These are phyloP conservation scores for Strix aluco DNA, from an alignment of 2,113 vertebrate species.

Conservation along the genomic window DNA sequence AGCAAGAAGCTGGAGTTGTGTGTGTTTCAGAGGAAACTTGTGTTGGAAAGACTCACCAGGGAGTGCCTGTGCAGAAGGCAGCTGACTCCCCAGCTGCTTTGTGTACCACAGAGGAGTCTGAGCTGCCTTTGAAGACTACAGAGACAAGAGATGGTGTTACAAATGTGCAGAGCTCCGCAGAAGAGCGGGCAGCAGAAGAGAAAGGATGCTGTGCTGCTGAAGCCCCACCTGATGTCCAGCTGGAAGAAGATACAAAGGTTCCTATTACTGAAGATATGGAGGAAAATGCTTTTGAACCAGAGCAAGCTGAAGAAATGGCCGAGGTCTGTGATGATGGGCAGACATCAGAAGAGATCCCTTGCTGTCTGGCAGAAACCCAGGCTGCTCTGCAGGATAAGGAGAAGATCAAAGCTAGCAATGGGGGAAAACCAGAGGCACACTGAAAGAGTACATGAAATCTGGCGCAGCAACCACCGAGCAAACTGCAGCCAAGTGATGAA, in stretches of 20 bases:
- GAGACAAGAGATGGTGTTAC: not conserved
- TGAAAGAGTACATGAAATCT: not conserved
- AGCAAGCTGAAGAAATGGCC: not conserved
- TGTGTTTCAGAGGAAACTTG: not conserved
- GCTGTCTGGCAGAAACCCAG: not conserved
- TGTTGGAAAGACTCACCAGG: not conserved
- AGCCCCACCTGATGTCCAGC: not conserved
- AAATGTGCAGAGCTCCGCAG: not conserved
- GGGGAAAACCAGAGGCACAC: not conserved
- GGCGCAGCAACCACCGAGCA: not conserved
- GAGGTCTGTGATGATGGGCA: not conserved
- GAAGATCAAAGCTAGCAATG: not conserved
- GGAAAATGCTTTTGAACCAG: not conserved
- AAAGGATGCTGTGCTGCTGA: not conserved
- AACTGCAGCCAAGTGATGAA: not conserved
- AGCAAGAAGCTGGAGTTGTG: not conserved
- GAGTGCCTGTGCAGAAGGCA: not conserved
- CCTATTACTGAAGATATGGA: fast-evolving
- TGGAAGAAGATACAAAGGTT: not conserved
- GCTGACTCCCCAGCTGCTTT: not conserved
- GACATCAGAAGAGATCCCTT: not conserved
- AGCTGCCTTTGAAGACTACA: not conserved
- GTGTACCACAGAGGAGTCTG: not conserved
- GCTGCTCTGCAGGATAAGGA: not conserved
- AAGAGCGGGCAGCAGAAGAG: not conserved